Base-by-base conservation (phyloP, 2,113 vertebrate genomes). In the Callopanchax toddi region DNA sequence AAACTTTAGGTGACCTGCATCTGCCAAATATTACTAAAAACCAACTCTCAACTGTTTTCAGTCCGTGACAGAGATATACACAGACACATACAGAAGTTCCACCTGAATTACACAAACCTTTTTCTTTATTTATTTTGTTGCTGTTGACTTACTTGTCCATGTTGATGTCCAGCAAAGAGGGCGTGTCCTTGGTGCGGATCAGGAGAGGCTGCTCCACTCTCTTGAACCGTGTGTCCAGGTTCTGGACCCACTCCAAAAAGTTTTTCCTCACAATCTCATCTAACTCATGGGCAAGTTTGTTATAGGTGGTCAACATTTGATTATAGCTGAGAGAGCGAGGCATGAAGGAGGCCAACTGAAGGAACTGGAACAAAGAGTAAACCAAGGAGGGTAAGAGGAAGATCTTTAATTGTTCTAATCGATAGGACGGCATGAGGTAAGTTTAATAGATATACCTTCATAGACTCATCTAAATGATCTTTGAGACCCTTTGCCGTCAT, bases 211-310 rank as follows among this genome's bases (percentile, higher is more conserved):
- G 89, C 39, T 95, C 91, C 65, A 97, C 90, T 1, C 81, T 83
- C 29, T 80, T 91, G 63, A 78, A 87, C 26, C 93, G 88, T 15
- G 83, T 84, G 45, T 95, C 93, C 71, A 95, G 78, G 0, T 73
- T 89, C 58, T 92, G 82, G 4, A 84, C 92, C 96, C 96, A 97
- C n/a, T 94, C 91, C 0, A 80, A 92, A 70, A 93, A 96, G 66
- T 77, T 83, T 73, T 83, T 93, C 45, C 90, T 89, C 69, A 93
- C 84, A 39, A 91, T 56, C 44, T 96, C 95, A 1, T 96, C 95
- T 52, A 95, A 76, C 44, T 87, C 71, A 69, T 93, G 93, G 3
- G 86, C 74, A 39, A 87, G 88, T 77, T 93, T 92, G 56, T 65
- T 80, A 6, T 92, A 85, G 7, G 65, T 69, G 16, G 69, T 78